Percentiles rank a stretch among this genome's conserved stretches.
These are phyloP conservation scores for Rhopalosiphum nymphaeae DNA, from an alignment of 2,888 invertebrate genomes.

Conservation along the genomic window DNA sequence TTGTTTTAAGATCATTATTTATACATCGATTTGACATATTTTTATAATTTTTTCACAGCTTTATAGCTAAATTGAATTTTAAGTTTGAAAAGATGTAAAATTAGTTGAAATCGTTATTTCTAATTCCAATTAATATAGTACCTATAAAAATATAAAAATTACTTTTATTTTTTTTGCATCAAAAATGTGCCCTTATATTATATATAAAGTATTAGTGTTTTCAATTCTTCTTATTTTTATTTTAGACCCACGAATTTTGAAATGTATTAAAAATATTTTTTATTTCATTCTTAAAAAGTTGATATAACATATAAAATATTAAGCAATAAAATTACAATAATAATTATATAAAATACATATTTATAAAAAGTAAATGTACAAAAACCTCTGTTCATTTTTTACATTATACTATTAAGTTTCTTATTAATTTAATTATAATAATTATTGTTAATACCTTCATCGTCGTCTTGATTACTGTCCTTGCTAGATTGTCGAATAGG, in stretches of 20 bases:
- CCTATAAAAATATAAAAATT: not conserved
- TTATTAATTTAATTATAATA: not conserved
- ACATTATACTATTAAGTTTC: not conserved
- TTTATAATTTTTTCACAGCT: not conserved
- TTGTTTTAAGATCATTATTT: not conserved
- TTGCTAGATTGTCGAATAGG: conserved; percentile 81
- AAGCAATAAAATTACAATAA: not conserved
- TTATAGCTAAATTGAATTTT: not conserved
- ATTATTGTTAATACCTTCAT: conserved; percentile 56
- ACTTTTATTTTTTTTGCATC: not conserved
- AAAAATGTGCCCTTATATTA: not conserved
- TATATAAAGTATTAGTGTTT: too few relatives aligned
- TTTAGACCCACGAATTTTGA: too few relatives aligned
- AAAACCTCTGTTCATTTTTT: not conserved
- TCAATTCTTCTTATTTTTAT: too few relatives aligned
- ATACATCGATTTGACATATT: not conserved
- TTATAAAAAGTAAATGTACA: not conserved
- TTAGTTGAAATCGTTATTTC: not conserved
- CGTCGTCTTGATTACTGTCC: conserved; percentile 78
- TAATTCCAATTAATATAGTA: not conserved
- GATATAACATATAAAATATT: not conserved
- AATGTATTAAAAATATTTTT: too few relatives aligned
- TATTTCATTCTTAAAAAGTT: too few relatives aligned
- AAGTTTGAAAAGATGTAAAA: not conserved
- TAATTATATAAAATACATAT: not conserved